Evolutionary conservation across 2,888 invertebrate species (phyloP).

Genomic region (Timema cristinae): DNA sequence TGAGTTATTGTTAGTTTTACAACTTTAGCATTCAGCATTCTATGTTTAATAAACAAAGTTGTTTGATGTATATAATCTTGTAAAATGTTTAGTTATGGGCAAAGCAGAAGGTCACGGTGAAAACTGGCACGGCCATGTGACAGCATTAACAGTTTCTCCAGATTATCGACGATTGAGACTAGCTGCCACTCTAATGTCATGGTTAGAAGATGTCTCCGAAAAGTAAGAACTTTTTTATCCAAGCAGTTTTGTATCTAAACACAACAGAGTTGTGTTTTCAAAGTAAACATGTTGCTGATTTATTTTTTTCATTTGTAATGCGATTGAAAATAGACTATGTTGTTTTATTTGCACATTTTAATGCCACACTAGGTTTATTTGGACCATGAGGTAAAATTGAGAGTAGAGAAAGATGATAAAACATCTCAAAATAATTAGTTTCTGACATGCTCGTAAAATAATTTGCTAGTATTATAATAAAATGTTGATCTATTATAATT

Average conservation of each 20-base stretch:
- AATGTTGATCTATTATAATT: no score
- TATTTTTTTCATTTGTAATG: neutral
- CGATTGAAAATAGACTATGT: neutral
- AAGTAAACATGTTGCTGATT: no score
- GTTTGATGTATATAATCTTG: no score
- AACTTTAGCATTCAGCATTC: neutral
- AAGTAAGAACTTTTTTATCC: slow-evolving; percentile 56
- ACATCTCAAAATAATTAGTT: no score
- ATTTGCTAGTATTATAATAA: no score
- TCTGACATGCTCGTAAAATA: no score
- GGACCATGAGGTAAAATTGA: no score
- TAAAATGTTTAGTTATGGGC: slow-evolving; percentile 78
- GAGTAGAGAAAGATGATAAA: no score
- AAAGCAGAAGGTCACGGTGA: slow-evolving; percentile 95
- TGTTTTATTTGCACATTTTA: no score
- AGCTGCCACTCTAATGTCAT: slow-evolving; percentile 90
- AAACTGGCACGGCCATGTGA: slow-evolving; percentile 99
- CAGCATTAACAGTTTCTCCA: slow-evolving; percentile 94
- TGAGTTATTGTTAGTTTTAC: slow-evolving; percentile 34
- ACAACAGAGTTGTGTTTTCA: no score
- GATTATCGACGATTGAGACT: slow-evolving; percentile 89
- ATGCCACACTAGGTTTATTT: neutral
- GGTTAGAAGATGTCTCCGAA: slow-evolving; percentile 93
- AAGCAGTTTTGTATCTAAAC: neutral
- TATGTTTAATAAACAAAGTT: slow-evolving; percentile 1